Evolutionary conservation across 2,888 invertebrate species (phyloP).

Genomic region (Teinopalpus imperialis): DNA sequence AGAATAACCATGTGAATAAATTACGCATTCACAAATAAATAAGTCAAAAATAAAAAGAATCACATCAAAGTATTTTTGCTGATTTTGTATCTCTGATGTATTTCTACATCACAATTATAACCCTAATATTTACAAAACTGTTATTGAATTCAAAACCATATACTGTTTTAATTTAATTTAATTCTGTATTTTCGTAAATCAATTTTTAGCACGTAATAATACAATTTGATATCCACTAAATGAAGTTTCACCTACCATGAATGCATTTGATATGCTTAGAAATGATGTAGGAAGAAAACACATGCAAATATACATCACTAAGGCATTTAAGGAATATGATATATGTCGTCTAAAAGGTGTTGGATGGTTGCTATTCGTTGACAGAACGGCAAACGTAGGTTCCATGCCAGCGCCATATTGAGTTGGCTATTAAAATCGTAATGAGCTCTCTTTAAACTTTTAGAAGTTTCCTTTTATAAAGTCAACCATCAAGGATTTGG

Average conservation of each 20-base stretch:
- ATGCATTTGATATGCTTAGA: conserved; percentile 23
- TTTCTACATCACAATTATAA: conserved; percentile 32
- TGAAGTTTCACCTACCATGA: conserved; percentile 25
- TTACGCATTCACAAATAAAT: conserved; percentile 27
- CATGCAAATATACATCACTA: conserved; percentile 20
- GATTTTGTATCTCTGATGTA: conserved; percentile 32
- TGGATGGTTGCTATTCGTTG: too few relatives aligned
- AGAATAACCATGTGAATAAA: too few relatives aligned
- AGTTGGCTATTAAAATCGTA: too few relatives aligned
- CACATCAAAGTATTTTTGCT: conserved; percentile 23
- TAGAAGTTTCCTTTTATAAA: too few relatives aligned
- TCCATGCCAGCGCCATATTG: too few relatives aligned
- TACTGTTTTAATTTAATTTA: conserved; percentile 26
- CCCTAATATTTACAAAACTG: conserved; percentile 30
- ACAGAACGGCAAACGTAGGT: too few relatives aligned
- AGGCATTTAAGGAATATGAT: conserved; percentile 26
- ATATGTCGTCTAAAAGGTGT: too few relatives aligned
- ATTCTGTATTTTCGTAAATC: conserved; percentile 27
- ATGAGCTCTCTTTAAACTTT: too few relatives aligned
- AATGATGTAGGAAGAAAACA: conserved; percentile 24
- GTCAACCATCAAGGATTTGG: too few relatives aligned
- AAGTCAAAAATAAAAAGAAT: conserved; percentile 25
- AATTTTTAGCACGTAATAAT: conserved; percentile 28
- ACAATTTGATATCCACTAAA: conserved; percentile 27
- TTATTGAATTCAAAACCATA: conserved; percentile 26